Percentiles rank a stretch among this genome's conserved stretches.
Conservation (phyloP, 2,113 vertebrate genomes). For the Periophthalmus modestus region DNA sequence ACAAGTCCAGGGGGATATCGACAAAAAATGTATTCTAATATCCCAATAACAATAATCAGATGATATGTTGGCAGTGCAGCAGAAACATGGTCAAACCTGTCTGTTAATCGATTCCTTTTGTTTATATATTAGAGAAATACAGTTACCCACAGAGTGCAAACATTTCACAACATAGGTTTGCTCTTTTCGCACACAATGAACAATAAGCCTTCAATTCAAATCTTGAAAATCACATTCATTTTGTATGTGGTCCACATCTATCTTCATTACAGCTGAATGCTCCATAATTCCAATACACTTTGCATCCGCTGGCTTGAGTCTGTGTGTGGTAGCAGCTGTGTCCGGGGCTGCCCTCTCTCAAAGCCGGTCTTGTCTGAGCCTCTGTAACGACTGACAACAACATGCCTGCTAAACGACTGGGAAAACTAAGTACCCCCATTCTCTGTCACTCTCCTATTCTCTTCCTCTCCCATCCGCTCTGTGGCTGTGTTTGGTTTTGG, state of each 20-base stretch:
- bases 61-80: too few relatives aligned
- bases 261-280: background rate
- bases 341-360: constrained; percentile 34
- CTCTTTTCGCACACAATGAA: too few relatives aligned
- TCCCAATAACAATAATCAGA: background rate
- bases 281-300: background rate
- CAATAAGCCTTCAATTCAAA: background rate
- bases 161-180: too few relatives aligned
- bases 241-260: background rate
- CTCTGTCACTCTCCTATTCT: constrained; percentile 61
- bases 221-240: background rate
- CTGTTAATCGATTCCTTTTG: too few relatives aligned
- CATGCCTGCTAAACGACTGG: constrained; percentile 65
- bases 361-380: constrained; percentile 53
- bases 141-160: too few relatives aligned
- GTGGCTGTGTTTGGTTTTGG: constrained; percentile 63
- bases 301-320: constrained; percentile 1
- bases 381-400: constrained; percentile 62
- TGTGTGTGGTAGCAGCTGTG: constrained; percentile 56
- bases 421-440: constrained; percentile 65
- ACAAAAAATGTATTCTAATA: background rate
- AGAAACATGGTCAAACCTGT: too few relatives aligned
- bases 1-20: background rate
- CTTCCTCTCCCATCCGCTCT: constrained; percentile 38
- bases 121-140: too few relatives aligned